Percentiles rank a stretch among this genome's conserved stretches.
Evolutionary conservation across 2,797 vertebrate species (phyloP).

Genomic region (Sebastes diploproa): DNA sequence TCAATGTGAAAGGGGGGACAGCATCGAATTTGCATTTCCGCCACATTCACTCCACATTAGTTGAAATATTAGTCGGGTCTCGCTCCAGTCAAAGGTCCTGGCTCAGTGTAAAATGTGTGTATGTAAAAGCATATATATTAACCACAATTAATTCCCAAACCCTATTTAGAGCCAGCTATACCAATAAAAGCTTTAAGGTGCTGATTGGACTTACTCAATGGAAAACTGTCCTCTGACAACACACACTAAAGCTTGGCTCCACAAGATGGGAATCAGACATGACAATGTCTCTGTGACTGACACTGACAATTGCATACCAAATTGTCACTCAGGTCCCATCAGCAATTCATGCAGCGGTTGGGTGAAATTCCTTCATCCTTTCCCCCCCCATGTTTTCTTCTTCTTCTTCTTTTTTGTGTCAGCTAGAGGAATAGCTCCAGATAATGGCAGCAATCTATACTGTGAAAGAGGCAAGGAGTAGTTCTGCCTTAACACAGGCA

Average conservation of each 20-base stretch:
- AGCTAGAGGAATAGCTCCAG: slow-evolving; percentile 74
- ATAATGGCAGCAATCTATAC: slow-evolving; percentile 83
- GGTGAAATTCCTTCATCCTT: slow-evolving; percentile 71
- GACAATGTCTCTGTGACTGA: slow-evolving; percentile 72
- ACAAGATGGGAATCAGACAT: slow-evolving; percentile 47
- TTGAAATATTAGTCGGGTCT: slow-evolving; percentile 52
- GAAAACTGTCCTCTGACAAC: slow-evolving; percentile 24
- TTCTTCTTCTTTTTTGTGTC: slow-evolving; percentile 49
- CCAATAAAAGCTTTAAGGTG: slow-evolving; percentile 4
- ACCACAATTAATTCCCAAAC: slow-evolving; percentile 7
- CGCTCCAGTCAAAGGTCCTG: slow-evolving; percentile 24
- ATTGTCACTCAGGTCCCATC: slow-evolving; percentile 79
- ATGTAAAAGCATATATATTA: slow-evolving; percentile 17
- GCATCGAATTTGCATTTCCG: slow-evolving; percentile 57
- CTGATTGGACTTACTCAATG: slow-evolving; percentile 22
- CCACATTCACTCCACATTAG: slow-evolving; percentile 41
- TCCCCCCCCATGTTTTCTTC: slow-evolving; percentile 49
- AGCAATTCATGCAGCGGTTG: slow-evolving; percentile 73
- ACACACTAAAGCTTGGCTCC: slow-evolving; percentile 30
- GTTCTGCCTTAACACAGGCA: slow-evolving; percentile 65
- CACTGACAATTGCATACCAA: slow-evolving; percentile 78
- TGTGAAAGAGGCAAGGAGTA: slow-evolving; percentile 71
- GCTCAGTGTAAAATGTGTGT: slow-evolving; percentile 3
- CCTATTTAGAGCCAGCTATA: slow-evolving; percentile 6
- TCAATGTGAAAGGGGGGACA: slow-evolving; percentile 42